Base-by-base conservation (phyloP, 2,888 invertebrate species). In the Pandemis corylana region DNA sequence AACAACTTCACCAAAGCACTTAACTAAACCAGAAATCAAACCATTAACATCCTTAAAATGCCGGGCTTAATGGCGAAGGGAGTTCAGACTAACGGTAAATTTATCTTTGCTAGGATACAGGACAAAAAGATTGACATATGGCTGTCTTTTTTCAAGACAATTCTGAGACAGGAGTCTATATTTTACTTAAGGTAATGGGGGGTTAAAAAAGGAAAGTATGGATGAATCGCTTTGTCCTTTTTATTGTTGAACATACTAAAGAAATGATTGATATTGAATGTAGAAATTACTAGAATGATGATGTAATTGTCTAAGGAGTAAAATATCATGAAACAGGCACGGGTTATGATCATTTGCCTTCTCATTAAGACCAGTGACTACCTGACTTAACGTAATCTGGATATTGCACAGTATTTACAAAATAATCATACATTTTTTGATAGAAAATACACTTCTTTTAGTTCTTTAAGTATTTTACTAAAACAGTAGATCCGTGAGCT, bases 51-150 rank as follows among this genome's bases (percentile, higher is more conserved):
- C 87, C 80, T 78, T 86, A 83, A 74, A 1, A 0, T 15, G 0
- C 12, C 4, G 1, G 0, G 0, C 0, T 56, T 79, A 80, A 62
- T 61, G 12, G 12, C 44, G 4, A 51, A 49, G 64, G 42, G 13
- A 65, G n/a, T 49, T 20, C 59, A 68, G 46, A 10, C 7, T 64
- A 42, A n/a, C 49, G 13, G 41, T 46, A 75, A 13, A 53, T 42
- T 70, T 69, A 69, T 72, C 68, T 64, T 76, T 72, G 77, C 77
- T 74, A 70, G 59, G 72, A 77, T 15, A 62, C 75, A 77, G 76
- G 80, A 84, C 86, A 87, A 85, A 86, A 86, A 89, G 89, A 89
- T 89, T 89, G 90, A 91, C 90, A 89, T 89, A 85, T 89, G 87
- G 81, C 79, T 70, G 77, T 80, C 71, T 85, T 86, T 86, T 86